A percentile compares a stretch with the other conserved stretches of the same genome.
These are phyloP conservation scores for Zeuzera pyrina DNA, from an alignment of 2,888 invertebrate genomes.

Conservation along the genomic window DNA sequence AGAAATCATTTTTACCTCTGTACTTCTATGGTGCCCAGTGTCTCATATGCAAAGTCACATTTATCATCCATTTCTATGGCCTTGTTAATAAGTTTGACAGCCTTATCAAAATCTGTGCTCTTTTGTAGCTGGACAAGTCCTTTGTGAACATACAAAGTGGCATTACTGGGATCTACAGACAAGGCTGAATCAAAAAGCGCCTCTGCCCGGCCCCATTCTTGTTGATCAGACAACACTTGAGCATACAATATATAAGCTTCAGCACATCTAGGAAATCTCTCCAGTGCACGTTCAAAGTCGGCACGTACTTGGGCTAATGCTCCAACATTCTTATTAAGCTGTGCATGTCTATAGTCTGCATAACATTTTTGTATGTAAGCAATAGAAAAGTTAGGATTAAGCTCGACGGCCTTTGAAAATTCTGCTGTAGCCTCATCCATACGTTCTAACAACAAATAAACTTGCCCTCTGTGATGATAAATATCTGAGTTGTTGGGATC, in stretches of 20 bases:
- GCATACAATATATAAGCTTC: constrained; percentile 93
- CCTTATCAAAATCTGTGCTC: constrained; percentile 86
- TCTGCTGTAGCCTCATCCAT: constrained; percentile 86
- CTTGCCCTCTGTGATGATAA: constrained; percentile 94
- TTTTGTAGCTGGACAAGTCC: constrained; percentile 88
- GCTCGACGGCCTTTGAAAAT: constrained; percentile 85
- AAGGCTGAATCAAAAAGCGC: constrained; percentile 85
- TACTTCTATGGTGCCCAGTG: constrained; percentile 94
- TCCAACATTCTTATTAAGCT: constrained; percentile 73
- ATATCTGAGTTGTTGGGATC: constrained; percentile 90
- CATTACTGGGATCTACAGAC: constrained; percentile 87
- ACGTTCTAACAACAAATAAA: constrained; percentile 86
- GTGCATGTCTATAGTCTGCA: constrained; percentile 84
- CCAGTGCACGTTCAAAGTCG: constrained; percentile 82
- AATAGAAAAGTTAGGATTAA: constrained; percentile 89
- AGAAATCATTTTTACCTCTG: constrained; percentile 77
- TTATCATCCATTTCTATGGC: constrained; percentile 91
- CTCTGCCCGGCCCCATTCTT: constrained; percentile 88
- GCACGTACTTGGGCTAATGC: constrained; percentile 77
- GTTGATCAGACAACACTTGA: constrained; percentile 90
- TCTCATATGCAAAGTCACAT: constrained; percentile 96
- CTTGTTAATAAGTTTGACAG: constrained; percentile 82
- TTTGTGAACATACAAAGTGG: constrained; percentile 89
- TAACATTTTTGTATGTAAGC: constrained; percentile 93
- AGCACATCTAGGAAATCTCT: constrained; percentile 86